These are phyloP conservation scores for Drosophila fulvimacula DNA, from an alignment of 2,888 invertebrate species.

Conservation along the genomic window DNA sequence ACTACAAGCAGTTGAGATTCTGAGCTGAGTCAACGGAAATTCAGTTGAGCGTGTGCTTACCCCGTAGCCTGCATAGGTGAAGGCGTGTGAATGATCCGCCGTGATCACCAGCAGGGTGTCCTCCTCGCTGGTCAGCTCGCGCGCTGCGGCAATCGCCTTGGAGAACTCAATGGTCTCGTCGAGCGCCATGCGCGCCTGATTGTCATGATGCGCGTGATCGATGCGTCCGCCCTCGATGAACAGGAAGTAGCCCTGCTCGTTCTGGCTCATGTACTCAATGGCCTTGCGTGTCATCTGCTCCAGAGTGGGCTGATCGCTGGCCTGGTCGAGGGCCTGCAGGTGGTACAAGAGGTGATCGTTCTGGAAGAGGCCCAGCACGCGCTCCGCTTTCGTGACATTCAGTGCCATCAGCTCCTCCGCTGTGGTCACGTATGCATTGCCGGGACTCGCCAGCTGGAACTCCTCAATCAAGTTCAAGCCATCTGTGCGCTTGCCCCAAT, in stretches of 20 bases:
- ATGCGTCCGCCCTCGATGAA: conserved; percentile 89
- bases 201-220: conserved; percentile 83
- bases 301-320: conserved; percentile 87
- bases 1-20: conserved; percentile 45
- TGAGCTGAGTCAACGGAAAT: neutral
- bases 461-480: conserved; percentile 88
- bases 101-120: conserved; percentile 93
- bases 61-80: conserved; percentile 91
- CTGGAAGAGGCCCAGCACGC: conserved; percentile 89
- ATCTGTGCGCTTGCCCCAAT: conserved; percentile 87
- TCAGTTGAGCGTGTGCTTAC: conserved; percentile 65
- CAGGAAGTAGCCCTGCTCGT: conserved; percentile 90
- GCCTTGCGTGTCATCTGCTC: conserved; percentile 92
- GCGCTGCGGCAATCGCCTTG: conserved; percentile 89
- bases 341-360: conserved; percentile 90
- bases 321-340: conserved; percentile 86
- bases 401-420: conserved; percentile 85
- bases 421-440: conserved; percentile 86
- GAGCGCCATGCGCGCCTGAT: conserved; percentile 79
- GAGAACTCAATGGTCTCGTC: conserved; percentile 88
- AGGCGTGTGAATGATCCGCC: conserved; percentile 92
- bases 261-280: conserved; percentile 88
- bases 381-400: conserved; percentile 85
- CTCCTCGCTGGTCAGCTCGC: conserved; percentile 86
- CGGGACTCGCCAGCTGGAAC: conserved; percentile 86